Base-by-base conservation (phyloP, 2,888 invertebrate species). In the Chironomus riparius region DNA sequence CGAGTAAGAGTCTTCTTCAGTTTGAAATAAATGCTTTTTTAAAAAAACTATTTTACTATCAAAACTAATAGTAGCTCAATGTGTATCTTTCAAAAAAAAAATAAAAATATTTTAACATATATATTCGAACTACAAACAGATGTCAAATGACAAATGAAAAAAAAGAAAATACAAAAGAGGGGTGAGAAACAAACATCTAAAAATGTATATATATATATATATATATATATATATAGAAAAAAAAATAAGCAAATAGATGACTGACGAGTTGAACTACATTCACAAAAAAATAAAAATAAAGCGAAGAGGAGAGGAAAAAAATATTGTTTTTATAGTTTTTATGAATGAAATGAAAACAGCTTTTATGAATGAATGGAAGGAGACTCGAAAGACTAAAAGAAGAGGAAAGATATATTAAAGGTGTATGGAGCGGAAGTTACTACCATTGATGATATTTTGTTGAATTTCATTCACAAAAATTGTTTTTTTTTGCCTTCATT, bases 111-210 rank as follows among this genome's bases (percentile, higher is more conserved):
- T 38, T 38, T 38, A 38, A 38, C 38, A 38, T 38, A 38, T 38
- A 38, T 38, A 38, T 38, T 56, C 56, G 47, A 24, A 72, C 18
- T 15, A 38, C 72, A 72, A 72, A 72, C 72, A 72, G 72, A 72
- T 72, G 72, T 72, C 72, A 72, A 62, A 62, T 62, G 72, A 72
- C 38, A 61, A 72, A 72, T 72, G 70, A 72, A 28, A 47, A 13
- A 47, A 38, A 62, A 61, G n/a, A 10, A 50, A 15, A 50, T n/a
- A 56, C 15, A 56, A 56, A 56, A 56, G 56, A 56, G 56, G 56
- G 56, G 56, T 56, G 56, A 56, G 56, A 56, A 56, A 56, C 56
- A 18, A 72, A 62, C 28, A 72, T 28, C 61, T 62, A 62, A 47
- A 21, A 24, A 38, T 38, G 38, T 38, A 38, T 38, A 38, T 38